A percentile compares a stretch with the other conserved stretches of the same genome.
phyloP scores from a whole-genome alignment of 2,888 invertebrate species.

The Cataglyphis altisquamis region DNA sequence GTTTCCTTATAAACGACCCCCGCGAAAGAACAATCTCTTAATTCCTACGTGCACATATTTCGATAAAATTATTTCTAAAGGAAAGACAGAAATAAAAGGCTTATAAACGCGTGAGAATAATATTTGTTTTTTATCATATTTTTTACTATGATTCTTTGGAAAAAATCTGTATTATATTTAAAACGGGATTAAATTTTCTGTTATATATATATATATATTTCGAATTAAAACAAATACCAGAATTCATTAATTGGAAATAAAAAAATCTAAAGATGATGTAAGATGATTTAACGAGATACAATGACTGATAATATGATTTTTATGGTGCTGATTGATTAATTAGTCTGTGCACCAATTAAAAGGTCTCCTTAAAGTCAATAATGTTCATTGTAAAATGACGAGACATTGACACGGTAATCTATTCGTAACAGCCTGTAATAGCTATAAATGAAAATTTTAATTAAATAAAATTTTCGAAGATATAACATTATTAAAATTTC shows the following conservation, averaged over 20 bases:
- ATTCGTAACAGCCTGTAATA: slow-evolving; percentile 12
- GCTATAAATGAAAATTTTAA: not conserved
- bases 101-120: not conserved
- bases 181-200: not conserved
- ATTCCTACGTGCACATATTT: not conserved
- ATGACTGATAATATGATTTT: slow-evolving; percentile 61
- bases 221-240: not conserved
- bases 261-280: not conserved
- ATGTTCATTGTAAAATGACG: slow-evolving; percentile 39
- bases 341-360: slow-evolving; percentile 57
- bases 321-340: slow-evolving; percentile 62
- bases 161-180: not conserved
- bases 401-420: slow-evolving; percentile 49
- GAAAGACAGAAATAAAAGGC: not conserved
- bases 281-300: slow-evolving; percentile 31
- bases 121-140: not conserved
- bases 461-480: not conserved
- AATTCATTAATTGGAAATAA: not conserved
- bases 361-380: slow-evolving; percentile 57
- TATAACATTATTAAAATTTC: not conserved
- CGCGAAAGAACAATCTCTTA: slow-evolving; percentile 47
- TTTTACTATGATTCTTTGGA: not conserved
- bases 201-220: not conserved
- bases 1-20: slow-evolving; percentile 69
- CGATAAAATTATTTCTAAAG: not conserved